Evolutionary conservation across 1,140 invertebrate genomes (phyloP).

Genomic region (Trichonephila inaurata): DNA sequence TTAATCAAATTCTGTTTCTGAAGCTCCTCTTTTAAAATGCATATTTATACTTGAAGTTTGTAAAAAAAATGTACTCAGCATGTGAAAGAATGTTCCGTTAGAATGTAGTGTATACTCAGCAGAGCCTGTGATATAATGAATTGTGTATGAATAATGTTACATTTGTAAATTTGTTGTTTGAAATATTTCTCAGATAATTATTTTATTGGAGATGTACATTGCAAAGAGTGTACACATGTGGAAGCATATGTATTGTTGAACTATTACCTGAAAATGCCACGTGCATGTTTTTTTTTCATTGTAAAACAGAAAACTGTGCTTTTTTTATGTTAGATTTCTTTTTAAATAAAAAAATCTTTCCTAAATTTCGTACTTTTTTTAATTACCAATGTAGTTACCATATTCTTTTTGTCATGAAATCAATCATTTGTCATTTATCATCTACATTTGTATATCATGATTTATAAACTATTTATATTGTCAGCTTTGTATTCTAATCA

Average conservation of each 20-base stretch:
- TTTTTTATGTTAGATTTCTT: neutral
- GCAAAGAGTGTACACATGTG: neutral
- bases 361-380: neutral
- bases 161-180: neutral
- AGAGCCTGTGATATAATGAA: conserved; percentile 46
- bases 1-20: too few species aligned
- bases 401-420: neutral
- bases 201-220: neutral
- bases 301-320: too few species aligned
- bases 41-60: neutral
- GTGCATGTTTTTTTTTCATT: neutral
- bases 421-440: conserved; percentile 3
- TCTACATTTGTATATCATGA: conserved; percentile 8
- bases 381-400: neutral
- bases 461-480: conserved; percentile 19
- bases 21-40: neutral
- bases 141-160: neutral
- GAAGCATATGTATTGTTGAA: neutral
- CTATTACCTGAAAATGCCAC: neutral
- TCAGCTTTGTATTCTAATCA: conserved; percentile 34
- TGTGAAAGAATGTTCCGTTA: neutral
- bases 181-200: neutral
- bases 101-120: neutral
- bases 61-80: neutral
- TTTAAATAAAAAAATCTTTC: neutral